Conservation (phyloP, 2,797 vertebrate genomes). For the Xerus rutilus region DNA sequence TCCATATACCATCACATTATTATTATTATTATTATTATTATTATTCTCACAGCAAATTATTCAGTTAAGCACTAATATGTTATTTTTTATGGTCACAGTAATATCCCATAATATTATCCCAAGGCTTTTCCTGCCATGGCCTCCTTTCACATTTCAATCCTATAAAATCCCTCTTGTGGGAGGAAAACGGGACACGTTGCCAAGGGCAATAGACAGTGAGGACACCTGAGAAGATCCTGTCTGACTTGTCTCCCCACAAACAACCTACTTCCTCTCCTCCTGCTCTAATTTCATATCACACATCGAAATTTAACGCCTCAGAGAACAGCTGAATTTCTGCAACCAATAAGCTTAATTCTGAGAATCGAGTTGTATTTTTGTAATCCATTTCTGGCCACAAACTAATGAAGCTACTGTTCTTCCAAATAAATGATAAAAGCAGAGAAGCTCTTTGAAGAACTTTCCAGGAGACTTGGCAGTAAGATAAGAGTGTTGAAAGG, state of each 20-base stretch:
- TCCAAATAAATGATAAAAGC: constrained; percentile 60
- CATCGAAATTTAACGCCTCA: constrained; percentile 8
- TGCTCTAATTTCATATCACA: not conserved
- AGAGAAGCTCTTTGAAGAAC: constrained; percentile 61
- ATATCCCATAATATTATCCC: not conserved
- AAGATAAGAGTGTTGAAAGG: not conserved
- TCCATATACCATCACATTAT: not conserved
- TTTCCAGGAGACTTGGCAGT: constrained; percentile 47
- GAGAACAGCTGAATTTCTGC: constrained; percentile 32
- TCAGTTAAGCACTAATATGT: not conserved
- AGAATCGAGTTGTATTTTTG: constrained; percentile 19
- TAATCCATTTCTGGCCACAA: not conserved
- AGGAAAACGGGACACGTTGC: not conserved
- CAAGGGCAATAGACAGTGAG: not conserved
- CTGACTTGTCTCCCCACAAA: not conserved
- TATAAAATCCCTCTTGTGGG: not conserved
- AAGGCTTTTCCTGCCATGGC: not conserved
- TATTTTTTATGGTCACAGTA: not conserved
- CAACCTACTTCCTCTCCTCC: not conserved
- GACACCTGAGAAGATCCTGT: constrained; percentile 36
- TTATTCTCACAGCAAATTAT: not conserved
- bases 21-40: too few species aligned
- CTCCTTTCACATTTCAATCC: not conserved
- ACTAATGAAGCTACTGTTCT: constrained; percentile 50
- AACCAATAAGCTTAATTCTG: not conserved